Conservation (phyloP, 2,113 vertebrate genomes). For the Cercopithecus mona region DNA sequence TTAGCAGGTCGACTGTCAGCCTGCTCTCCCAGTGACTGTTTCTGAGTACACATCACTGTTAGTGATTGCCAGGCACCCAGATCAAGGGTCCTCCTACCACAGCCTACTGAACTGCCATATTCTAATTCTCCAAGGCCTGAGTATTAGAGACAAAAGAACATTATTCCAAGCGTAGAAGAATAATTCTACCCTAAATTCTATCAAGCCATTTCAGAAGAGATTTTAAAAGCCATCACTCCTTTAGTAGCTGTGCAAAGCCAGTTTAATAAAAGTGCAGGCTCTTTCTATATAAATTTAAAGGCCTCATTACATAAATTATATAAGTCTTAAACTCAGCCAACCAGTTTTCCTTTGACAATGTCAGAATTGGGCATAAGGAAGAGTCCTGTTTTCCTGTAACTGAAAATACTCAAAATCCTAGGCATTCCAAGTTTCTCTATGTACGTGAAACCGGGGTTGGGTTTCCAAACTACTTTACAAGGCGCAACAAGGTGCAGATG, state of each 20-base stretch:
- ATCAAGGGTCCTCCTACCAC: not conserved
- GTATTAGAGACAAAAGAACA: not conserved
- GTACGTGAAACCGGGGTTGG: not conserved
- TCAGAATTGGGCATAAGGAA: not conserved
- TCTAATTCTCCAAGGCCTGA: not conserved
- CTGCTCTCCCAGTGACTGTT: slow-evolving; percentile 79
- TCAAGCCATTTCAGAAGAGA: slow-evolving; percentile 67
- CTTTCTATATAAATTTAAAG: not conserved
- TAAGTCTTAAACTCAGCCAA: not conserved
- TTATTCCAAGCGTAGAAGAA: not conserved
- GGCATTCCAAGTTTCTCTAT: not conserved
- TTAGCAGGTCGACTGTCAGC: slow-evolving; percentile 50
- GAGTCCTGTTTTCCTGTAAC: not conserved
- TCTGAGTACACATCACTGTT: slow-evolving; percentile 79
- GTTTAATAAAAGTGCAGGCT: not conserved
- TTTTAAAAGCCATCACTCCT: slow-evolving; percentile 73
- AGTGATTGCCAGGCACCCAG: not conserved
- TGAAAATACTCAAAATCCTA: not conserved
- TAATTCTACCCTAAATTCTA: not conserved
- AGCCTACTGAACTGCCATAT: not conserved
- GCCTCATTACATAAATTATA: not conserved
- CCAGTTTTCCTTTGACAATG: not conserved
- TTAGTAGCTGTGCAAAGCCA: not conserved
- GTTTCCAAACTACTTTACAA: not conserved
- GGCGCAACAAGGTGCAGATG: too few species aligned